Evolutionary conservation across 2,888 invertebrate species (phyloP).

Genomic region (Drosophila subsilvestris): DNA sequence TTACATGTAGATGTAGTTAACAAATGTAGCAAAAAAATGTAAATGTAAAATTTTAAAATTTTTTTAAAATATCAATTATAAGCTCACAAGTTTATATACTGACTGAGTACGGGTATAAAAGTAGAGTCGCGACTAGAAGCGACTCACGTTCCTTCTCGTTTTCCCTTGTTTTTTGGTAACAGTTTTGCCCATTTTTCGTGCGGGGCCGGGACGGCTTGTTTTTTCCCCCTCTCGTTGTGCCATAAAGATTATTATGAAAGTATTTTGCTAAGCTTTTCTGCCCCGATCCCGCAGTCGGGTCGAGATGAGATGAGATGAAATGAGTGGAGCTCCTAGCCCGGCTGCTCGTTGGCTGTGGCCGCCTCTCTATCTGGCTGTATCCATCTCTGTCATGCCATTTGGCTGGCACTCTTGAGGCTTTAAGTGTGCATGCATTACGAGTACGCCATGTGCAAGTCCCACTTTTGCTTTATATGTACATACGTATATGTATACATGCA

Average conservation of each 20-base stretch:
- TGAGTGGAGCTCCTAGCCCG: conserved; percentile 5
- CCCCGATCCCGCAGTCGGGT: neutral
- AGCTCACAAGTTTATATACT: no score
- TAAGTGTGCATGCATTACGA: conserved; percentile 65
- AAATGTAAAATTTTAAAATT: no score
- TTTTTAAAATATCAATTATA: no score
- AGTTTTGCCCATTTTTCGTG: conserved; percentile 32
- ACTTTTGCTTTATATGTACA: neutral
- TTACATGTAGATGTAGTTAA: no score
- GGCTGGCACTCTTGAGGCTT: conserved; percentile 60
- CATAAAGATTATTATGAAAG: conserved; percentile 76
- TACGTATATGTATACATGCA: neutral
- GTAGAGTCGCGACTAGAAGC: no score
- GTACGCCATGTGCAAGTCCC: conserved; percentile 36
- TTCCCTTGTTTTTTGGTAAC: conserved; percentile 29
- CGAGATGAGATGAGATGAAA: conserved; percentile 23
- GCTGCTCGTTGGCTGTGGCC: neutral
- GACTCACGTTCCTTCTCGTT: no score
- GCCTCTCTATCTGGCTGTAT: conserved; percentile 44
- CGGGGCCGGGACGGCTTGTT: neutral
- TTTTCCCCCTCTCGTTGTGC: conserved; percentile 50
- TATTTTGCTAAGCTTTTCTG: conserved; percentile 65
- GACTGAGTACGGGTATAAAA: no score
- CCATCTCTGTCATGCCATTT: conserved; percentile 65
- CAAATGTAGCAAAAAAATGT: no score